Conservation (phyloP, 53 echinoderm and acorn worm genomes). For the Patiria pectinifera region DNA sequence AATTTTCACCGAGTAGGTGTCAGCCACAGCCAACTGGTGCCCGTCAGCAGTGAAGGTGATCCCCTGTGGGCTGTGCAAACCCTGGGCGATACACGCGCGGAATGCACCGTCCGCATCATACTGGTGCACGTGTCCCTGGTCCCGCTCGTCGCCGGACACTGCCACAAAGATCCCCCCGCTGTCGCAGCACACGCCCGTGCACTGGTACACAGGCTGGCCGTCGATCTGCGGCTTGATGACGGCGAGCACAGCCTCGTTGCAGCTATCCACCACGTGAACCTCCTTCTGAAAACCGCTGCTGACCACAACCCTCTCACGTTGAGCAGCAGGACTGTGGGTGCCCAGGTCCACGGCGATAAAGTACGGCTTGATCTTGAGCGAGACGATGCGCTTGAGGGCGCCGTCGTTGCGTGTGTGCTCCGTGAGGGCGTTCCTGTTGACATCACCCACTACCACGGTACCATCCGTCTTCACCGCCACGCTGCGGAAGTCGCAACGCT, state of each 20-base stretch:
- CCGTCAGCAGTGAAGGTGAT: slow-evolving; percentile 24
- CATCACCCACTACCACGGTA: slow-evolving; percentile 16
- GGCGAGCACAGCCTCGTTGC: not conserved
- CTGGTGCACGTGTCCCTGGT: slow-evolving; percentile 22
- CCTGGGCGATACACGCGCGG: not conserved
- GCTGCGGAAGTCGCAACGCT: not conserved
- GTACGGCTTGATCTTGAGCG: slow-evolving; percentile 10
- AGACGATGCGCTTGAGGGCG: not conserved
- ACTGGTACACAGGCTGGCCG: not conserved
- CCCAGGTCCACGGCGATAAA: not conserved
- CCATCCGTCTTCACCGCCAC: slow-evolving; percentile 9
- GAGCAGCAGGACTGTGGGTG: too few species aligned
- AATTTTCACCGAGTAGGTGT: slow-evolving; percentile 25
- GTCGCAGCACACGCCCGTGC: slow-evolving; percentile 27
- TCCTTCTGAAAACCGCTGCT: slow-evolving; percentile 10
- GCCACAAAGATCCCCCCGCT: slow-evolving; percentile 2
- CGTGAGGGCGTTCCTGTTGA: not conserved
- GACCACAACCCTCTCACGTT: slow-evolving; percentile 9
- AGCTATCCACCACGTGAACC: not conserved
- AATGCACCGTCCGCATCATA: slow-evolving; percentile 1
- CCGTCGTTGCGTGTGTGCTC: not conserved
- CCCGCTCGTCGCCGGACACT: not conserved
- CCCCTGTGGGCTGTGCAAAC: slow-evolving; percentile 17
- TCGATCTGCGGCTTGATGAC: not conserved
- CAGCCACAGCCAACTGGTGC: slow-evolving; percentile 24